These are phyloP conservation scores for Lasioglossum oenotherae DNA, from an alignment of 2,888 invertebrate species.

Conservation along the genomic window DNA sequence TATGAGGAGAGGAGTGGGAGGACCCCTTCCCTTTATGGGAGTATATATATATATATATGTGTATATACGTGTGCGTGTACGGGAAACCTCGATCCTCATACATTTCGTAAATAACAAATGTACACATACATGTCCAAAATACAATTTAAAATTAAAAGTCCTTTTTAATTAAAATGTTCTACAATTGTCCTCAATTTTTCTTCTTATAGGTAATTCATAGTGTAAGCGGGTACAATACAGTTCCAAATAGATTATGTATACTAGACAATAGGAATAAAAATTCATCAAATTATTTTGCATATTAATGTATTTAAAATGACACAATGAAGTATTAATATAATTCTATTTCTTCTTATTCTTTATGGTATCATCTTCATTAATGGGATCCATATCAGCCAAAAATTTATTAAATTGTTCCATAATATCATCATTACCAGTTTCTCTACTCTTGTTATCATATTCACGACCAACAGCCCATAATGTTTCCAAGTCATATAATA, in stretches of 20 bases:
- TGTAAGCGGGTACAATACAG: neutral
- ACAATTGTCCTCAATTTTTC: neutral
- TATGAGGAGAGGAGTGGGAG: slow-evolving; percentile 10
- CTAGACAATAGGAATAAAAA: neutral
- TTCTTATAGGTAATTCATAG: neutral
- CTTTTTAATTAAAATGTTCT: neutral
- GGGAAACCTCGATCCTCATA: slow-evolving; percentile 1
- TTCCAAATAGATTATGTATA: neutral
- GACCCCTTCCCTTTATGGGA: neutral
- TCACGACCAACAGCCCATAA: slow-evolving; percentile 95
- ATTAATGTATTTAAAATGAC: slow-evolving; percentile 6
- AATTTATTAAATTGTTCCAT: slow-evolving; percentile 89
- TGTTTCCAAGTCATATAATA: slow-evolving; percentile 94
- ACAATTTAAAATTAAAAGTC: neutral
- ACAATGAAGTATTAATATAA: neutral
- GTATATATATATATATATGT: neutral
- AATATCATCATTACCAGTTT: slow-evolving; percentile 86
- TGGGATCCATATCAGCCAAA: slow-evolving; percentile 88
- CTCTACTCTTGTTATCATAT: slow-evolving; percentile 90
- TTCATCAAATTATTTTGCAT: neutral
- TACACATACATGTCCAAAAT: neutral
- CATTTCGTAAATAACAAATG: neutral
- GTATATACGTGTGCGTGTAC: neutral
- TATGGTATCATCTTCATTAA: slow-evolving; percentile 78
- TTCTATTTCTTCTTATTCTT: slow-evolving; percentile 12